Evolutionary conservation across 2,113 vertebrate species (phyloP), one percentile per base, ranked within the genome.

Genomic region (Malurus elegans): DNA sequence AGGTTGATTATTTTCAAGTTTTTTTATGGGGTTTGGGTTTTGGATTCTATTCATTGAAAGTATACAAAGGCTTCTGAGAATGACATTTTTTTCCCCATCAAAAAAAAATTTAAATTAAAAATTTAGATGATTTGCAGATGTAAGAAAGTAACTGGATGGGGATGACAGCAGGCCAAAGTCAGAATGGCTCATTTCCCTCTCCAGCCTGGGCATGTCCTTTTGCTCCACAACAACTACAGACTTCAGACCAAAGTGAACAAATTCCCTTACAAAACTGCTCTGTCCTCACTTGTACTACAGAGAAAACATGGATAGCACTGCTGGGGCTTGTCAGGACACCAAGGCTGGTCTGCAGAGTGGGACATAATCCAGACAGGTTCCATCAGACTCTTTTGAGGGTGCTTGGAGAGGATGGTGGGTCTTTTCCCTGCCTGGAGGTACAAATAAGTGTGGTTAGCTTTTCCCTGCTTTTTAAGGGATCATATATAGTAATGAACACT

Each of bases 1-100:
- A 54, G 80, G 78, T 45, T 93, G 62, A 93, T 92, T 92, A 76
- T 93, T 90, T 94, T 93, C 90, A 93, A 73, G 34, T 32, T 90
- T 94, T 83, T 83, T 95, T 82, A 92, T 83, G 72, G 70, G 54
- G 32, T 42, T 82, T 90, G 32, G 60, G 45, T 29, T 83, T 95
- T 92, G 90, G 85, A 92, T 85, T 86, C 54, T 42, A 10, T 90
- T 93, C 81, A 70, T 51, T 79, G 21, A 9, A 66, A 90, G 50
- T 80, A 82, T 44, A 93, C 48, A 79, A 90, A 69, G 13, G 34
- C 14, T 86, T 90, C 51, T 50, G 50, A 92, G 91, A 88, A 92
- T 44, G 38, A 79, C 38, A n/a, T 92, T 79, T 75, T 62, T 88
- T 82, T 69, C 3, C 16, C 7, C 28, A 44, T 51, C 14, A 8